These are phyloP conservation scores for Diploptera punctata DNA, from an alignment of 2,888 invertebrate species.

Conservation along the genomic window DNA sequence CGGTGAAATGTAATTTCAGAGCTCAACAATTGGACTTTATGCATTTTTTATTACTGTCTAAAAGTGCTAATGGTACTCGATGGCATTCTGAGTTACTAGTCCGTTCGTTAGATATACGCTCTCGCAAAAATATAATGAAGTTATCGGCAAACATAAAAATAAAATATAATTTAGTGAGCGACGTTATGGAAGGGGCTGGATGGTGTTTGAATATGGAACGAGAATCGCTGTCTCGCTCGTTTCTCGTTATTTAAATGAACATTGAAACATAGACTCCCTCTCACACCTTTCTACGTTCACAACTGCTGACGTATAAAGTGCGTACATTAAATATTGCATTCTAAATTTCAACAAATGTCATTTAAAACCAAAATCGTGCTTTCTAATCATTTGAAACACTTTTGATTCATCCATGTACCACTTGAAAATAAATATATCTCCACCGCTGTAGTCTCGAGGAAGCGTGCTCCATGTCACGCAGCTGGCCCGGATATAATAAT, in stretches of 20 bases:
- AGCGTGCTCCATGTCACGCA: too few species aligned
- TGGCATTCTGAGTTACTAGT: not conserved
- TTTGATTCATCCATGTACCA: too few species aligned
- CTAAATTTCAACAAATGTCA: too few species aligned
- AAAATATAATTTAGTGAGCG: not conserved
- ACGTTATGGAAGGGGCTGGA: not conserved
- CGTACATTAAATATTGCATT: too few species aligned
- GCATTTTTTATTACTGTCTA: not conserved
- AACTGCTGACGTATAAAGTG: too few species aligned
- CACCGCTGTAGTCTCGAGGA: too few species aligned
- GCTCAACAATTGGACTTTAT: slow-evolving; percentile 12
- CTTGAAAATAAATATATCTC: too few species aligned
- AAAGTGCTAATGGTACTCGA: slow-evolving; percentile 5
- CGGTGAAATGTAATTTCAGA: slow-evolving; percentile 15
- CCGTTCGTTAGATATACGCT: not conserved
- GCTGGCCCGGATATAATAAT: too few species aligned
- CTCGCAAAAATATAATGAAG: slow-evolving; percentile 14
- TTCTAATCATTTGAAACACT: too few species aligned
- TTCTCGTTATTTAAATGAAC: not conserved
- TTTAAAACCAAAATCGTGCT: too few species aligned
- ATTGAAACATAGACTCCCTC: not conserved
- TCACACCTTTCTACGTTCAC: too few species aligned
- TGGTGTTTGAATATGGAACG: slow-evolving; percentile 3
- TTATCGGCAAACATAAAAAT: slow-evolving; percentile 7
- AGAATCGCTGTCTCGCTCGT: not conserved